Base-by-base conservation (phyloP, 2,797 vertebrate species). In the Sebastolobus altivelis region DNA sequence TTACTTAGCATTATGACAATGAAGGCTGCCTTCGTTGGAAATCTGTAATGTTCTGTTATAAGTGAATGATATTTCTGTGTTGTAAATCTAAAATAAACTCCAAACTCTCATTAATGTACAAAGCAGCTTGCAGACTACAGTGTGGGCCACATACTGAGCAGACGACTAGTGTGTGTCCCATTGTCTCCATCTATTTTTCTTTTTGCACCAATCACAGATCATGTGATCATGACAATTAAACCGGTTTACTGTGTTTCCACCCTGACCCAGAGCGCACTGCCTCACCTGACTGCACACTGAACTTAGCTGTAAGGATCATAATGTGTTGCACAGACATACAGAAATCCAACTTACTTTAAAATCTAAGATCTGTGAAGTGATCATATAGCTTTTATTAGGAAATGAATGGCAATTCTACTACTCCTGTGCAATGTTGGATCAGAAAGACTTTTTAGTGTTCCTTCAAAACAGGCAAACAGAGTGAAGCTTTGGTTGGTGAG, bases 191-290 rank as follows among this genome's bases (percentile, higher is more conserved):
- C 29, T 25, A 31, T 6, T 65, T 62, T 66, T 29, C n/a, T 37
- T 58, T 40, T 18, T 18, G 12, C 2, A 6, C 10, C 38, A 75
- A 75, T 66, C 29, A 35, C 38, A 18, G 37, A 46, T 71, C 71
- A 55, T n/a, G 13, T 68, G 67, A 75, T 55, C 16, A 31, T 11
- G 38, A 74, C 73, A 80, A 80, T 81, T 77, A 88, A 91, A 85
- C 76, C 11, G 4, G 80, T 85, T 90, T 73, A 73, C 58, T 69
- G 61, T 8, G 58, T 79, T 67, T 62, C n/a, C 20, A 31, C 31
- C 71, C 46, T 67, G 25, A 59, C n/a, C 31, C 11, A 35, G 65
- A 59, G 40, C 65, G 75, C 10, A 61, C 6, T 22, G 65, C 46
- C 66, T 67, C 63, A 65, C 35, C 67, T 72, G 67, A 72, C n/a